Percentiles rank a stretch among this genome's conserved stretches.
phyloP scores from a whole-genome alignment of 2,113 vertebrate species.

The Hirundichthys speculiger region DNA sequence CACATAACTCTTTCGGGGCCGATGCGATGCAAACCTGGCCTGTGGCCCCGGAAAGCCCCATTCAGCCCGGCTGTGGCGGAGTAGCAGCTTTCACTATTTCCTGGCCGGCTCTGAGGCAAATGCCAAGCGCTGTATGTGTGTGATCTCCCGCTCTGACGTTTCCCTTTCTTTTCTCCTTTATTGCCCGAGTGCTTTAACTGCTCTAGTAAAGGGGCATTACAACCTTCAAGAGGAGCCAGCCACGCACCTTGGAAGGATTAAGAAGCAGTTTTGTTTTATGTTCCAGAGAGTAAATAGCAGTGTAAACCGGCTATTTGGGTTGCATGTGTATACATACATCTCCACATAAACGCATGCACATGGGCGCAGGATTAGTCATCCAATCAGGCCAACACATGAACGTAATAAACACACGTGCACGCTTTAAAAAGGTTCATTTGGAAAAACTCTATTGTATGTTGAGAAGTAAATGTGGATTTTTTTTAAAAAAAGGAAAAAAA shows the following conservation, averaged over 20 bases:
- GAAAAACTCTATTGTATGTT: not conserved
- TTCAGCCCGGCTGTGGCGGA: slow-evolving; percentile 31
- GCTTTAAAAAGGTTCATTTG: slow-evolving; percentile 14
- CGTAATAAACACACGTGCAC: slow-evolving; percentile 3
- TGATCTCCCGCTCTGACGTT: slow-evolving; percentile 64
- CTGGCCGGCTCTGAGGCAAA: slow-evolving; percentile 39
- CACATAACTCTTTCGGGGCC: slow-evolving; percentile 23
- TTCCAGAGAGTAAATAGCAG: slow-evolving; percentile 62
- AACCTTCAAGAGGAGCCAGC: slow-evolving; percentile 68
- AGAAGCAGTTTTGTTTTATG: slow-evolving; percentile 65
- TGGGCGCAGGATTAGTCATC: slow-evolving; percentile 45
- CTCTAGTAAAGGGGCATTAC: slow-evolving; percentile 72
- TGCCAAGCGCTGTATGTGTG: slow-evolving; percentile 59
- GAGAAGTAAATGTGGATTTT: no score
- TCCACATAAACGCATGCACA: slow-evolving; percentile 66
- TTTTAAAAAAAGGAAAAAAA: no score
- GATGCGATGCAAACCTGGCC: slow-evolving; percentile 33
- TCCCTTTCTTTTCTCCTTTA: slow-evolving; percentile 62
- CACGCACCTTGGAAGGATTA: slow-evolving; percentile 75
- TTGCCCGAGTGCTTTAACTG: slow-evolving; percentile 60
- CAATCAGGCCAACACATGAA: slow-evolving; percentile 23
- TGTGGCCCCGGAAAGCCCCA: slow-evolving; percentile 47
- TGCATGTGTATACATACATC: slow-evolving; percentile 60
- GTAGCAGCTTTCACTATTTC: slow-evolving; percentile 63
- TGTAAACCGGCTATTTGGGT: slow-evolving; percentile 61